Base-by-base conservation (phyloP, 2,113 vertebrate species). In the Mystacornis crossleyi region DNA sequence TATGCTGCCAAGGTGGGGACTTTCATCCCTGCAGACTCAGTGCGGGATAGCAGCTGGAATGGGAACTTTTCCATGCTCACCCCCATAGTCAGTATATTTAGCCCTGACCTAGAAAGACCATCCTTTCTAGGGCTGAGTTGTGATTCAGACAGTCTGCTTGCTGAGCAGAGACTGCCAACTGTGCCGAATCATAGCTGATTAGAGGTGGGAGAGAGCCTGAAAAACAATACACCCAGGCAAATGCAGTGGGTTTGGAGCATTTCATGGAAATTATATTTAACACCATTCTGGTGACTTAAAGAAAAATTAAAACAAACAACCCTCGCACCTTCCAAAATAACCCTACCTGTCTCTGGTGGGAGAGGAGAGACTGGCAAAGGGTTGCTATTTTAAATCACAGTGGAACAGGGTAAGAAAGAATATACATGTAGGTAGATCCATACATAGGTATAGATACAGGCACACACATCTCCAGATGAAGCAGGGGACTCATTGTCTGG, bases 81-180 rank as follows among this genome's bases (percentile, higher is more conserved):
- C 91, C 93, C 96, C 90, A 55, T 73, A 73, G 50, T 83, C 89
- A 89, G 91, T 94, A 97, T 93, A 81, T 95, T 97, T 94, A 94
- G 94, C 90, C 88, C 82, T 93, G 95, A 96, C 95, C 95, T 95
- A 97, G 91, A 92, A 91, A 96, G 94, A 95, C 96, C 94, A 96
- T 95, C 92, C 54, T 87, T 95, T 96, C 94, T 96, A 95, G 95
- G 96, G 95, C 95, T 96, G 96, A 96, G 95, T 74, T 97, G 96
- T 95, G 92, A 97, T 95, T 95, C 92, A 95, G 96, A 96, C 89
- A 96, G 96, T 96, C 96, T 94, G 92, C 95, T 97, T 94, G 81
- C 80, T 66, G 91, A 96, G 89, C 91, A 90, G 93, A 92, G 90
- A 91, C 89, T 97, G 92, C 96, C 95, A 95, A 95, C 79, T 42